These are phyloP conservation scores for Tetragnatha versicolor DNA, from an alignment of 1,140 invertebrate genomes.

Conservation along the genomic window DNA sequence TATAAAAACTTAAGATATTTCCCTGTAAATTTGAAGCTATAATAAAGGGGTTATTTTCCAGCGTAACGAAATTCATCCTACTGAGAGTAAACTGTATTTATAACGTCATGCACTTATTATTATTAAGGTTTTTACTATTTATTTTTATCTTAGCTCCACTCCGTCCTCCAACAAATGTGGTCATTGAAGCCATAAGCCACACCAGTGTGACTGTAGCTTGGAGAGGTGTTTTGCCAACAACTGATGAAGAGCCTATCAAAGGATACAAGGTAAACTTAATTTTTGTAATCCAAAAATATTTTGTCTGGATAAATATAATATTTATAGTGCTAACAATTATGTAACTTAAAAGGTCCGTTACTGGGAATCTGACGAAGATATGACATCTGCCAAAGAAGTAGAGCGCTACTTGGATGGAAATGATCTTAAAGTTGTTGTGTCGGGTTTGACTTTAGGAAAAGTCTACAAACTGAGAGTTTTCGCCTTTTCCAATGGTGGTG, in stretches of 20 bases:
- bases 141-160: slow-evolving; percentile 75
- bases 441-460: slow-evolving; percentile 77
- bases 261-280: slow-evolving; percentile 81
- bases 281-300: not conserved
- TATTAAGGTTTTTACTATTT: not conserved
- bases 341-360: slow-evolving; percentile 73
- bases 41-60: no score
- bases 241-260: slow-evolving; percentile 89
- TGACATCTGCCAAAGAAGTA: slow-evolving; percentile 89
- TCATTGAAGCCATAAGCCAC: slow-evolving; percentile 81
- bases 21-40: no score
- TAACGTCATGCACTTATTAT: no score
- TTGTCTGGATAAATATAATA: not conserved
- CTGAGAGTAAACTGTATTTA: no score
- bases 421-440: slow-evolving; percentile 79
- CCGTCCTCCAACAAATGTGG: slow-evolving; percentile 89
- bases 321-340: not conserved
- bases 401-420: slow-evolving; percentile 67
- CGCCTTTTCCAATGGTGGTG: slow-evolving; percentile 91
- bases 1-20: no score
- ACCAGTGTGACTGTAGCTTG: slow-evolving; percentile 87
- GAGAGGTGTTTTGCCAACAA: slow-evolving; percentile 88
- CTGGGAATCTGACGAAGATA: slow-evolving; percentile 92
- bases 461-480: slow-evolving; percentile 87
- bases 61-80: no score